Evolutionary conservation across 2,888 invertebrate genomes (phyloP), one percentile per base, ranked within the genome.

Genomic region (Euphydryas editha): DNA sequence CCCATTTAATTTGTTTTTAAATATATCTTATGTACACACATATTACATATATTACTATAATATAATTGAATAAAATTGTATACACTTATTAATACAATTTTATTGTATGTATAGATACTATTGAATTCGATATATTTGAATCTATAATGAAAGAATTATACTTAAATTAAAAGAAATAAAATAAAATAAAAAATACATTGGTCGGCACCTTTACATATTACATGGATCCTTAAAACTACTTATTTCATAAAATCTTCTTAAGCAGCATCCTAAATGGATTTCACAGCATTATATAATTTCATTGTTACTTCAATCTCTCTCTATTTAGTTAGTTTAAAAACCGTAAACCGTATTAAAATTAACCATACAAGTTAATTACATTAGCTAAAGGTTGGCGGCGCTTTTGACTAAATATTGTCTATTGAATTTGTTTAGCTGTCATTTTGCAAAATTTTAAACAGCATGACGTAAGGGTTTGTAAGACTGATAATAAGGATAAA

Each of bases 351-450:
- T 36, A 1, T 18, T 18, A 11, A 36, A 17, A 7, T 55, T 55
- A 55, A 37, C 18, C 18, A 11, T 36, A 55, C 17, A n/a, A 36
- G 36, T 36, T 55, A 55, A 55, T 55, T 17, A 37, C 36, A 55
- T 54, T 54, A 30, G 17, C 17, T 51, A 51, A 18, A 51, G 51
- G 18, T 51, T n/a, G 20, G 51, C 51, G 51, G 51, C 20, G 10
- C 21, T 17, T 51, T 51, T 51, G 51, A 51, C 13, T 10, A 13
- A 7, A 24, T n/a, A n/a, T 21, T 20, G 15, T 51, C 15, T 51
- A 5, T 6, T 21, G 21, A 20, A 21, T 21, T 20, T 20, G 10
- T 21, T 21, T 51, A 51, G 13, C 51, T 51, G 51, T 51, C 24
- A 51, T 24, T 51, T 47, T 51, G 15, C 13, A 20, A 51, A n/a